phyloP scores from a whole-genome alignment of 2,888 invertebrate genomes.

The Eupithecia inturbata region DNA sequence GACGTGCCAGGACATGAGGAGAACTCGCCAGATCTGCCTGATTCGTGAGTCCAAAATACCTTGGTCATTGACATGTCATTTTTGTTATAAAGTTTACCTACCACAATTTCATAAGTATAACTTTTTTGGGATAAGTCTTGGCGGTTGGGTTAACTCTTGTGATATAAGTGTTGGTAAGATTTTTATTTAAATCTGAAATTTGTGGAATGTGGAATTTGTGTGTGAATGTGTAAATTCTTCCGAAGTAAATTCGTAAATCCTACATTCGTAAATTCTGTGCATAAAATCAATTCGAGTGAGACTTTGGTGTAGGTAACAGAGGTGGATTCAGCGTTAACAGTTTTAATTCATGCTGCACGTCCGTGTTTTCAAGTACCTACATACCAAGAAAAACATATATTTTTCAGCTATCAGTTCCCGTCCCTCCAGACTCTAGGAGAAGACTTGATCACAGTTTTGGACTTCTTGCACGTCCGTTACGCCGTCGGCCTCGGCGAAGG shows the following conservation, averaged over 20 bases:
- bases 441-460: conserved; percentile 91
- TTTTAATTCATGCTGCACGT: not conserved
- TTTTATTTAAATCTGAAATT: not conserved
- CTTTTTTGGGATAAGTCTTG: not conserved
- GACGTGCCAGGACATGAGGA: conserved; percentile 95
- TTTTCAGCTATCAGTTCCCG: conserved; percentile 89
- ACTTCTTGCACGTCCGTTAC: conserved; percentile 92
- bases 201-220: not conserved
- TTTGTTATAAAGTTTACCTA: not conserved
- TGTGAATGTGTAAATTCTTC: not conserved
- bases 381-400: not conserved
- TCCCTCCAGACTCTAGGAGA: conserved; percentile 92
- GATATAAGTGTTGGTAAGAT: too few relatives aligned
- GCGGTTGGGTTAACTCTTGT: not conserved
- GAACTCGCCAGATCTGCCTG: conserved; percentile 89
- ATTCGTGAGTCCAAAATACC: conserved; percentile 84
- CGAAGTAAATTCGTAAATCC: not conserved
- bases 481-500: conserved; percentile 94
- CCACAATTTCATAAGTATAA: not conserved
- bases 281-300: too few relatives aligned
- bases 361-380: not conserved
- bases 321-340: too few relatives aligned
- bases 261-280: too few relatives aligned
- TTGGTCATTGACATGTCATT: not conserved
- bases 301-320: too few relatives aligned